Evolutionary conservation across 2,113 vertebrate species (phyloP).

Genomic region (Panthera uncia): DNA sequence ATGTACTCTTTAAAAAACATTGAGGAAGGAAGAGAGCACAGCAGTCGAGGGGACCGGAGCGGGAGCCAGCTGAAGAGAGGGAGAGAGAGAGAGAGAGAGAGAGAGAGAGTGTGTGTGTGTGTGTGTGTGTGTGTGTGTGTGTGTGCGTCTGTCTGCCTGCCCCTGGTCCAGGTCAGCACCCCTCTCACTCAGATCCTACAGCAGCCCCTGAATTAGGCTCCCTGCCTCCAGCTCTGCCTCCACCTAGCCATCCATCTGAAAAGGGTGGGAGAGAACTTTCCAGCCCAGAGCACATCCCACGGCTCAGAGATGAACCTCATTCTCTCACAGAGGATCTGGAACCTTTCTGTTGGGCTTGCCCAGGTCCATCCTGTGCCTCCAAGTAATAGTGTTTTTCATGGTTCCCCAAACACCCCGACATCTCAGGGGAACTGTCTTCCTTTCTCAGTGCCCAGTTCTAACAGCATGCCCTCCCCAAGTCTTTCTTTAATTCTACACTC

Average conservation of each 20-base stretch:
- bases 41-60: not conserved
- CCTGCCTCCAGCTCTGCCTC: not conserved
- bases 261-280: too few species aligned
- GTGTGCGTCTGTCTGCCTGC: too few species aligned
- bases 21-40: not conserved
- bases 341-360: not conserved
- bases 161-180: not conserved
- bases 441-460: not conserved
- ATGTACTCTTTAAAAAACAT: not conserved
- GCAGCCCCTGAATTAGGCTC: not conserved
- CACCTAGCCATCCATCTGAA: not conserved
- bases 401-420: not conserved
- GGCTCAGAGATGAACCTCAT: not conserved
- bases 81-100: too few species aligned
- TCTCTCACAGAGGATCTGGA: not conserved
- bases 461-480: not conserved
- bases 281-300: accelerated
- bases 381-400: not conserved
- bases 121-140: too few species aligned
- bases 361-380: not conserved
- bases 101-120: too few species aligned
- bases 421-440: not conserved
- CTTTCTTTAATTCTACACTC: not conserved
- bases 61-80: not conserved
- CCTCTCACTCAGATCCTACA: not conserved